Base-by-base conservation (phyloP, 1,140 invertebrate genomes). In the Diorhabda elongata region DNA sequence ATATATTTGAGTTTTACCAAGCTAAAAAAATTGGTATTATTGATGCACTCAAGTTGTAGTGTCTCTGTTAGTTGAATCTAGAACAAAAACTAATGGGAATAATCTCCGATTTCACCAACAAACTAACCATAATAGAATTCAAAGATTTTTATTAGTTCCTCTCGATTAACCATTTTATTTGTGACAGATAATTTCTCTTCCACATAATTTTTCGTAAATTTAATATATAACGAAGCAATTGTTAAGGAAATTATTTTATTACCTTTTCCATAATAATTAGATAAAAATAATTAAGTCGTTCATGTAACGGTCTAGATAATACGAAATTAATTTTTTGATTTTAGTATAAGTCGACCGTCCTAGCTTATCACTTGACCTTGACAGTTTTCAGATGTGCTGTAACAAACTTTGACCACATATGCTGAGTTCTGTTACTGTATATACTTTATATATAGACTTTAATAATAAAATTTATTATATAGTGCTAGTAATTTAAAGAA, bases 161-260 rank as follows among this genome's bases (percentile, higher is more conserved):
- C 26, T 26, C 26, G 47, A 52, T 52, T 52, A 52, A n/a, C n/a
- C 47, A n/a, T n/a, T 52, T 52, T 52, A 52, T 52, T 6, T 52
- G 47, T 52, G 47, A 52, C 47, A 52, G n/a, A 52, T 8, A 52
- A 52, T 61, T 61, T 61, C 26, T 61, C 42, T 61, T 61, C 11
- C 59, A 8, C 42, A 8, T 6, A 11, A 61, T 11, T 61, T 7
- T 2, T 3, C 59, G 6, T 8, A 61, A 61, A 61, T 61, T 61
- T 61, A 61, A 41, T 57, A 11, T 8, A 57, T 57, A 11, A 57
- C 8, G 26, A 61, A 61, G 11, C 59, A 61, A 11, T 42, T 7
- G 11, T 61, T 41, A 61, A 11, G 6, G 6, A 61, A 8, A 52
- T n/a, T 52, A 8, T 52, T 52, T 52, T 52, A 52, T 52, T 52